Evolutionary conservation across 1,140 invertebrate genomes (phyloP).

Genomic region (Drosophila persimilis): DNA sequence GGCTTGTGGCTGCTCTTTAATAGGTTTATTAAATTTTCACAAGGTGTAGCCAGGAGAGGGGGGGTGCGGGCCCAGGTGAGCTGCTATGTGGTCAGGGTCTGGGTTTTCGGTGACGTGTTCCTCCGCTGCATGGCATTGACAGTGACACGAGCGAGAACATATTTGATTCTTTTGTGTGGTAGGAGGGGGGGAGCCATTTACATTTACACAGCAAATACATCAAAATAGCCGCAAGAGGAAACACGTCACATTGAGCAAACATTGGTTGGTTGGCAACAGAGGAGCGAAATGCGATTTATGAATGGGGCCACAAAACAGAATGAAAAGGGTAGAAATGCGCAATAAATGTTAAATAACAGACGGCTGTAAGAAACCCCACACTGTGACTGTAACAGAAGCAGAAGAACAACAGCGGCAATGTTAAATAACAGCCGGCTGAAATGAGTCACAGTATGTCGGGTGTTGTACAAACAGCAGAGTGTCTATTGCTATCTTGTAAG

Average conservation of each 20-base stretch:
- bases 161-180: slow-evolving; percentile 36
- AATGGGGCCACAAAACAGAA: slow-evolving; percentile 18
- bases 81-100: slow-evolving; percentile 17
- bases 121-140: slow-evolving; percentile 49
- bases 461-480: slow-evolving; percentile 10
- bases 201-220: slow-evolving; percentile 39
- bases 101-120: slow-evolving; percentile 40
- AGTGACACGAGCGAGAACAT: slow-evolving; percentile 45
- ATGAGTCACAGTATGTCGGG: slow-evolving; percentile 29
- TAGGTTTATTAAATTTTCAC: slow-evolving; percentile 65
- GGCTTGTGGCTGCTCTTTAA: slow-evolving; percentile 31
- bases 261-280: slow-evolving; percentile 11
- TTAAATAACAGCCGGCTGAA: neutral
- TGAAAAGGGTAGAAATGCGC: too few species aligned
- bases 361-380: too few species aligned
- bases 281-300: slow-evolving; percentile 42
- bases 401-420: too few species aligned
- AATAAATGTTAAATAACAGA: too few species aligned
- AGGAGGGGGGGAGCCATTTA: slow-evolving; percentile 13
- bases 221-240: slow-evolving; percentile 7
- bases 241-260: slow-evolving; percentile 51
- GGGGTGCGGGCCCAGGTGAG: slow-evolving; percentile 3
- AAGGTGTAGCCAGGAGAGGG: slow-evolving; percentile 30
- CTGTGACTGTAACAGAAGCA: too few species aligned
- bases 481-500: slow-evolving; percentile 3